Base-by-base conservation (phyloP, 2,797 vertebrate species). In the Tauraco hartlaubi region DNA sequence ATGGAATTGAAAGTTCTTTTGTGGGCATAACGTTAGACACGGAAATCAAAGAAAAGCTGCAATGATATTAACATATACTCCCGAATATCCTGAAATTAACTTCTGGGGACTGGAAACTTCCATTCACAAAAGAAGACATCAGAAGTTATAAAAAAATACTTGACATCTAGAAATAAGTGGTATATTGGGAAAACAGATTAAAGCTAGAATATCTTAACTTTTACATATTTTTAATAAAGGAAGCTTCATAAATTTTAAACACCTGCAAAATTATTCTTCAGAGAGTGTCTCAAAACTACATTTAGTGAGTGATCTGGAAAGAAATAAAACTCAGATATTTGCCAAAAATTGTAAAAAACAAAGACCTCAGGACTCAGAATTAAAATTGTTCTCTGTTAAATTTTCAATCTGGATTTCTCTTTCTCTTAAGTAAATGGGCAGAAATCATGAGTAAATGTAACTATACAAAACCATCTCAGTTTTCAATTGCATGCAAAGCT, bases 221-320 rank as follows among this genome's bases (percentile, higher is more conserved):
- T 85, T 62, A 73, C 41, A 25, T 37, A 63, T 58, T 92, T 92
- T 91, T 81, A 81, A 91, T 78, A 85, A 86, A 85, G 54, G 29
- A 78, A 72, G 26, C 19, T 25, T 81, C 72, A 94, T 95, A 33
- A 49, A 68, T 93, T 90, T 94, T 95, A 90, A 95, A 72, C 26
- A 68, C 9, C 54, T 61, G 51, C 16, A 88, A 72, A 64, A 83
- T 72, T 88, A 80, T 80, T 74, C 82, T 91, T 91, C 33, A 64
- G 73, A 59, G 52, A 48, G 15, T 61, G 9, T 54, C 93, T 86
- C 21, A 86, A 86, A 94, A 72, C 29, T 72, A 37, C 41, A 41
- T 77, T 85, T 67, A 75, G 58, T 35, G 54, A 80, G 78, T 48
- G 11, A 61, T 78, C 43, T 64, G 33, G 25, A 94, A 88, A 62